Percentiles rank a stretch among this genome's conserved stretches.
Conservation (phyloP, 2,797 vertebrate genomes). For the Sebastes variabilis region DNA sequence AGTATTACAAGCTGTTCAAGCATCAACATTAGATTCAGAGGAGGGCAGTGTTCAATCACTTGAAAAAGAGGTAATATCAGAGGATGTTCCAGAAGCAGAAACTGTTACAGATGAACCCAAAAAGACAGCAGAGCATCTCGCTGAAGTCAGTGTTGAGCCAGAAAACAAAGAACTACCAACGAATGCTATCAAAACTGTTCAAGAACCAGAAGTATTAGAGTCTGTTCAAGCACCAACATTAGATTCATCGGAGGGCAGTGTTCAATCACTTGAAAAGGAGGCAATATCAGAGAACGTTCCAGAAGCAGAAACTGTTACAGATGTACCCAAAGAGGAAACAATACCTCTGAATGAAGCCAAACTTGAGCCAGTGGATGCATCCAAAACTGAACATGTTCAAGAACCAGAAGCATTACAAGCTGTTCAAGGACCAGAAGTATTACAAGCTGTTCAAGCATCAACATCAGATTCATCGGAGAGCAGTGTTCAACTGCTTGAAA, state of each 20-base stretch:
- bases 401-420: background rate
- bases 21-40: constrained; percentile 6
- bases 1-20: constrained; percentile 5
- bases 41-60: background rate
- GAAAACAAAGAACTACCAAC: too few relatives aligned
- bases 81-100: background rate
- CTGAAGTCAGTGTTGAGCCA: too few relatives aligned
- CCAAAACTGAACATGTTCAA: background rate
- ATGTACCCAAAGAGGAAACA: background rate
- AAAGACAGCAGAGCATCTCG: too few relatives aligned
- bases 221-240: background rate
- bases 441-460: background rate
- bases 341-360: background rate
- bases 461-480: background rate
- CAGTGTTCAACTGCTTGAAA: background rate
- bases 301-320: too few relatives aligned
- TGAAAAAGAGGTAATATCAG: constrained; percentile 13
- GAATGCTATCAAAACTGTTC: too few relatives aligned
- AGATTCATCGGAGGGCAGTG: background rate
- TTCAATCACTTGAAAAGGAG: constrained; percentile 14
- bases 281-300: background rate
- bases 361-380: background rate
- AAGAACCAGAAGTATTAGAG: background rate
- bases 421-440: background rate
- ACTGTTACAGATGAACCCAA: constrained; percentile 25